Conservation (phyloP, 2,888 invertebrate species). For the Hypsopygia costalis region DNA sequence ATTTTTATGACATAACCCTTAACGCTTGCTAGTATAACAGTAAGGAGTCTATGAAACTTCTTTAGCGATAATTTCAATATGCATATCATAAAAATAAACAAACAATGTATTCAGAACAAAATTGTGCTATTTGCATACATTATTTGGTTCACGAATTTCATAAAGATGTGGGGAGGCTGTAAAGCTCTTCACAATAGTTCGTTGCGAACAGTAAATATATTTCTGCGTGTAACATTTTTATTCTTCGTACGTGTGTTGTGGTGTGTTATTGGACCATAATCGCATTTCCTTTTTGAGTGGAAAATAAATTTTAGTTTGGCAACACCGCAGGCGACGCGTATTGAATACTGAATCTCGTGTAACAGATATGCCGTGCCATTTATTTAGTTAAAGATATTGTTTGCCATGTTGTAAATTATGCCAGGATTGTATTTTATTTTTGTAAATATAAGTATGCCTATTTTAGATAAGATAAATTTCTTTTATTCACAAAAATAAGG, state of each 20-base stretch:
- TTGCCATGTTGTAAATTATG: neutral
- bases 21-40: too few species aligned
- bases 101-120: too few species aligned
- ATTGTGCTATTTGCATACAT: constrained; percentile 8
- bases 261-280: constrained; percentile 64
- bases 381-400: neutral
- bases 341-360: constrained; percentile 22
- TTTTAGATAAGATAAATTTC: too few species aligned
- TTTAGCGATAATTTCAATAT: too few species aligned
- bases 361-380: neutral
- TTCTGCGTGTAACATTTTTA: constrained; percentile 40
- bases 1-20: too few species aligned
- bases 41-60: too few species aligned
- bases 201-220: constrained; percentile 28
- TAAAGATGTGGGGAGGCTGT: constrained; percentile 6
- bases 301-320: constrained; percentile 53
- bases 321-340: constrained; percentile 24
- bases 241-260: constrained; percentile 40
- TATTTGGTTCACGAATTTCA: constrained; percentile 3
- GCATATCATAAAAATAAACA: too few species aligned
- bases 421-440: neutral
- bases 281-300: constrained; percentile 51
- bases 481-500: too few species aligned
- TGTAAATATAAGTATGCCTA: too few species aligned
- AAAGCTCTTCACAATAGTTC: constrained; percentile 18